These are phyloP conservation scores for Sipha maydis DNA, from an alignment of 2,888 invertebrate genomes.

Conservation along the genomic window DNA sequence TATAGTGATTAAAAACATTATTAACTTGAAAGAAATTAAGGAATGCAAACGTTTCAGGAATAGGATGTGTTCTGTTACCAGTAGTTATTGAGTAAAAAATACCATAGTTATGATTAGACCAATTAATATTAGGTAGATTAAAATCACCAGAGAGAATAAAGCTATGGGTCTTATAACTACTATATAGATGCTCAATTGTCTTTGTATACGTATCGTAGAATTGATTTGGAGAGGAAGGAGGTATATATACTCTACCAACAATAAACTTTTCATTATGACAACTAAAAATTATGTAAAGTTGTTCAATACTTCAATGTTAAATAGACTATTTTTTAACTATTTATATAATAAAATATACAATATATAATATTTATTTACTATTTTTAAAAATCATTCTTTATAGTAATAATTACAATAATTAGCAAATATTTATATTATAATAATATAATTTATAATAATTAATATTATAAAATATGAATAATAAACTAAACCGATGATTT, in stretches of 20 bases:
- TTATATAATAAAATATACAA: no score
- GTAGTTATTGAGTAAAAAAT: neutral
- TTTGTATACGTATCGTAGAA: neutral
- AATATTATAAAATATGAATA: no score
- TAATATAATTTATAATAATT: no score
- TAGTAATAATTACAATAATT: no score
- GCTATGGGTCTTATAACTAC: neutral
- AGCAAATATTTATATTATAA: no score
- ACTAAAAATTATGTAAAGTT: neutral
- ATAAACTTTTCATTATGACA: neutral
- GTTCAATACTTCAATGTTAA: neutral
- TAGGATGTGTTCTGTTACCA: neutral
- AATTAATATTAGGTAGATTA: neutral
- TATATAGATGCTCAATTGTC: neutral
- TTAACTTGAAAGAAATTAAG: neutral
- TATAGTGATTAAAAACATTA: neutral
- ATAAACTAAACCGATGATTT: no score
- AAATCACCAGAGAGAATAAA: slow-evolving; percentile 8
- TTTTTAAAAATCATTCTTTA: no score
- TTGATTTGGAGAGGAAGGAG: neutral
- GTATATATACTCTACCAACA: neutral
- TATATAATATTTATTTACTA: no score
- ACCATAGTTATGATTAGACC: neutral
- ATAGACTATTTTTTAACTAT: no score
- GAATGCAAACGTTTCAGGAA: neutral